These are phyloP conservation scores for Tipula lateralis DNA, from an alignment of 2,888 invertebrate species.

Conservation along the genomic window DNA sequence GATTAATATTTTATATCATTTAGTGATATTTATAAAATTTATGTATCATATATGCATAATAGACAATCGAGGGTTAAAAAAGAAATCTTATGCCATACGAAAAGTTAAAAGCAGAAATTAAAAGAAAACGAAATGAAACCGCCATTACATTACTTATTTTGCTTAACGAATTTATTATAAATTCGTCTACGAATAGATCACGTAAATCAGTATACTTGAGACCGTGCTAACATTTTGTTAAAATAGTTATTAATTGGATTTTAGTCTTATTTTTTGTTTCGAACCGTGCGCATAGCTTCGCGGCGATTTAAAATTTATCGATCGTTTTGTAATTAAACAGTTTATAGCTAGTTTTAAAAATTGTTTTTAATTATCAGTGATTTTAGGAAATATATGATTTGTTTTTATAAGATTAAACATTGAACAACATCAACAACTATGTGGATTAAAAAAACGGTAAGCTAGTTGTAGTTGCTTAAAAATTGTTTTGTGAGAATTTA, in stretches of 20 bases:
- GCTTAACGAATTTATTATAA: conserved; percentile 13
- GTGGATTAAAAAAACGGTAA: conserved; percentile 13
- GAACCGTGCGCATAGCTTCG: background rate
- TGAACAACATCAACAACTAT: background rate
- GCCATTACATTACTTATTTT: background rate
- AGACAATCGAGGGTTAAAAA: background rate
- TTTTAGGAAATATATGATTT: background rate
- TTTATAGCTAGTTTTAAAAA: conserved; percentile 2
- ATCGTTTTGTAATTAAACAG: background rate
- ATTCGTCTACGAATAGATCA: conserved; percentile 9
- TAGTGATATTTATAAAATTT: too few relatives aligned
- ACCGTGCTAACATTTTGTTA: conserved; percentile 4
- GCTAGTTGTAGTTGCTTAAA: background rate
- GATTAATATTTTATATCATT: too few relatives aligned
- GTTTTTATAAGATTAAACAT: background rate
- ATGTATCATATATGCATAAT: background rate
- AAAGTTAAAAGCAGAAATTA: background rate
- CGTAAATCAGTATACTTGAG: conserved; percentile 1
- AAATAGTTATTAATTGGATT: background rate
- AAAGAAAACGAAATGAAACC: conserved; percentile 13
- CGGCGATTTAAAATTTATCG: background rate
- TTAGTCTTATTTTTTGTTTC: background rate
- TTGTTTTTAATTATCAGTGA: background rate
- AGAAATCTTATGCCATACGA: background rate
- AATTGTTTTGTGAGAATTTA: background rate